These are phyloP conservation scores for Linepithema humile DNA, from an alignment of 1,140 invertebrate genomes.

Conservation along the genomic window DNA sequence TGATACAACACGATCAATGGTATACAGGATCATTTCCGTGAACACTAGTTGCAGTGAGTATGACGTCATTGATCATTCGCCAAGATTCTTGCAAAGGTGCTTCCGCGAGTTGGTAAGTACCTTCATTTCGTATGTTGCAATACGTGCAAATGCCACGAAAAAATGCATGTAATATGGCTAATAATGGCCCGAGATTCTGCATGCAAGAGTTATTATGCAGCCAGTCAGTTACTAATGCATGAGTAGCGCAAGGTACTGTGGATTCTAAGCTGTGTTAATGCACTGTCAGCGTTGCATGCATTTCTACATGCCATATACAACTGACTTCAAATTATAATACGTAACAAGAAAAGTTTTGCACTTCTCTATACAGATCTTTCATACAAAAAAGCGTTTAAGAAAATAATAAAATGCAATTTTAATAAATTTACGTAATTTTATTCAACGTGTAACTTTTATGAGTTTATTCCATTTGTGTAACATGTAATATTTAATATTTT, in stretches of 20 bases:
- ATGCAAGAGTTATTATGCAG: conserved; percentile 32
- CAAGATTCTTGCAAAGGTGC: not conserved
- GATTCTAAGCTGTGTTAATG: conserved; percentile 24
- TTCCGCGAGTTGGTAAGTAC: not conserved
- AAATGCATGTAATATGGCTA: conserved; percentile 28
- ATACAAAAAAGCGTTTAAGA: too few species aligned
- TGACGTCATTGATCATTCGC: not conserved
- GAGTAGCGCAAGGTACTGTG: conserved; percentile 4
- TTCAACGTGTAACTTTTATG: too few species aligned
- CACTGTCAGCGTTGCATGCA: conserved; percentile 36
- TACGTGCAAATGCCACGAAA: not conserved
- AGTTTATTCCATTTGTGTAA: too few species aligned
- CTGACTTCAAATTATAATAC: not conserved
- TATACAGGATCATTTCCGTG: too few species aligned
- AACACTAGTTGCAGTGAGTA: too few species aligned
- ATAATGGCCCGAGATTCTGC: not conserved
- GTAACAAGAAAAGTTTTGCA: not conserved
- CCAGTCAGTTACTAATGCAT: conserved; percentile 31
- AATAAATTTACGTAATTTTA: too few species aligned
- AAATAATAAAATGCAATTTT: too few species aligned
- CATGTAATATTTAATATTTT: too few species aligned
- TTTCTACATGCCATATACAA: not conserved
- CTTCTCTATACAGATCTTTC: too few species aligned
- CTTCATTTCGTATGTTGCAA: not conserved
- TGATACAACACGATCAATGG: too few species aligned